Evolutionary conservation across 2,113 vertebrate genomes (phyloP).

Genomic region (Phaethon lepturus): DNA sequence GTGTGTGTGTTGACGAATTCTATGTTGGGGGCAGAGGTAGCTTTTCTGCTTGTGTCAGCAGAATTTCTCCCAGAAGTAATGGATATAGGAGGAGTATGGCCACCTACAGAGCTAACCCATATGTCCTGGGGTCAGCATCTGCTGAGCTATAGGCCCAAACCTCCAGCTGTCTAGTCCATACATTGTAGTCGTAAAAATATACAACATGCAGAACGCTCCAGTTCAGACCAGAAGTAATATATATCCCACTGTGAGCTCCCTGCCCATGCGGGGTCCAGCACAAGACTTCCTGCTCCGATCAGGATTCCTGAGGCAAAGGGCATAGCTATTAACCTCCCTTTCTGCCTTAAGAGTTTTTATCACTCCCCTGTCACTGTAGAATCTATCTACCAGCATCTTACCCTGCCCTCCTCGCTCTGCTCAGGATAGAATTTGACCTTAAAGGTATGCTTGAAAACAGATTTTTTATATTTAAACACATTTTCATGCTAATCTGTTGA

Average conservation of each 20-base stretch:
- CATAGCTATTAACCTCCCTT: neutral
- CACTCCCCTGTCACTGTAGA: neutral
- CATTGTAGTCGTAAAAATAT: neutral
- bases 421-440: neutral
- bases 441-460: neutral
- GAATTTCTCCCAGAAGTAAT: constrained; percentile 4
- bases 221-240: neutral
- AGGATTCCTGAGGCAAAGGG: neutral
- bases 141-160: neutral
- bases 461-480: neutral
- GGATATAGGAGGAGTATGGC: neutral
- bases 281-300: constrained; percentile 4
- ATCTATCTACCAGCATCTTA: neutral
- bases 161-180: neutral
- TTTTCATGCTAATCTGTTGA: neutral
- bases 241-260: neutral
- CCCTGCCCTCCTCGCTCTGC: neutral
- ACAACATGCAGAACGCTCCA: neutral
- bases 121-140: neutral
- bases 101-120: neutral
- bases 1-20: neutral
- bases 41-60: constrained; percentile 1
- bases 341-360: neutral
- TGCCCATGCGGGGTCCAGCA: neutral
- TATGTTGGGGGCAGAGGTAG: neutral